These are phyloP conservation scores for Patella depressa DNA, from an alignment of 2,888 invertebrate genomes.

Conservation along the genomic window DNA sequence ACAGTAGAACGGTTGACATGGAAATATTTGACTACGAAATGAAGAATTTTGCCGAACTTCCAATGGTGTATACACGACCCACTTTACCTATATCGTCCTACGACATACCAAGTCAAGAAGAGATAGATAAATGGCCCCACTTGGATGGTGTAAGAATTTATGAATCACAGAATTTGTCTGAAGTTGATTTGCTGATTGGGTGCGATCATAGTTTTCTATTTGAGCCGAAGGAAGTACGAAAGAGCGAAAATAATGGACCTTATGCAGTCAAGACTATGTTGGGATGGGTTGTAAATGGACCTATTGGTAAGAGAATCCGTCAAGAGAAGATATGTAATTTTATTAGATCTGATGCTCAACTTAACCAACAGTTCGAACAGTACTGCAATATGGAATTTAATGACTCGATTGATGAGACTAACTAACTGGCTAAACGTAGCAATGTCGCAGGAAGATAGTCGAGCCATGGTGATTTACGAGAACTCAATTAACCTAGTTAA, in stretches of 20 bases:
- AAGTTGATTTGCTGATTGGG: not conserved
- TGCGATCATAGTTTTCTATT: not conserved
- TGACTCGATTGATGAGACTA: slow-evolving; percentile 2
- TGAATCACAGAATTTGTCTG: not conserved
- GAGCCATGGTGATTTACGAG: not conserved
- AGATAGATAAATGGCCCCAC: slow-evolving; percentile 1
- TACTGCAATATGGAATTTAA: slow-evolving; percentile 3
- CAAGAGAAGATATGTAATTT: not conserved
- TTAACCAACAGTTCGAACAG: not conserved
- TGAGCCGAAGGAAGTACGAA: not conserved
- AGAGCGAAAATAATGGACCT: not conserved
- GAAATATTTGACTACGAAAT: not conserved
- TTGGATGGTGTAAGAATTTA: not conserved
- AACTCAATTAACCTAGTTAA: not conserved
- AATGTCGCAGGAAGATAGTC: not conserved
- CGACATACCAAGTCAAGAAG: not conserved
- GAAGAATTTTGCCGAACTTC: not conserved
- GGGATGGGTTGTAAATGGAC: slow-evolving; percentile 4
- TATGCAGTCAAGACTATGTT: not conserved
- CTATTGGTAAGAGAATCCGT: not conserved
- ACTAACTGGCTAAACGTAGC: too few relatives aligned
- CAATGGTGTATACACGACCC: not conserved
- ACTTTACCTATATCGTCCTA: not conserved
- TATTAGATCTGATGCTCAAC: not conserved
- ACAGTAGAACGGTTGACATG: not conserved